phyloP scores from a whole-genome alignment of 2,888 invertebrate genomes.

The Sphaerophoria taeniata region DNA sequence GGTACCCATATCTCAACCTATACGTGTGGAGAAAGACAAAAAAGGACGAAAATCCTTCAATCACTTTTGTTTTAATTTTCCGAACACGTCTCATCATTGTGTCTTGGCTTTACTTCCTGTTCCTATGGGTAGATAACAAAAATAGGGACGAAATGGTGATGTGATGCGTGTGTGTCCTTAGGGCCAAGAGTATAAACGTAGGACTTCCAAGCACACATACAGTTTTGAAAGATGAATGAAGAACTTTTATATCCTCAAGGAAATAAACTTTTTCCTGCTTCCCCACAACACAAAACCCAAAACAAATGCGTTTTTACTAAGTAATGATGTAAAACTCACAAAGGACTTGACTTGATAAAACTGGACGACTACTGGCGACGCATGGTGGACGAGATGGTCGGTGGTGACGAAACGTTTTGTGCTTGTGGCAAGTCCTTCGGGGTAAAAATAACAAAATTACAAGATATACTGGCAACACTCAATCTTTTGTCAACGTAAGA shows the following conservation, averaged over 20 bases:
- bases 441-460: slow-evolving; percentile 1
- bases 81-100: slow-evolving; percentile 50
- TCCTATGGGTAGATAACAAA: not conserved
- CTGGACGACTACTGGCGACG: not conserved
- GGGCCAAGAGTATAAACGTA: no score
- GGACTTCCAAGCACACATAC: not conserved
- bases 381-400: no score
- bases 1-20: not conserved
- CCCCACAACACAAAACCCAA: not conserved
- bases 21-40: slow-evolving; percentile 27
- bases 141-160: not conserved
- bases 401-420: slow-evolving; percentile 9
- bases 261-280: not conserved
- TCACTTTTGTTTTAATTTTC: slow-evolving; percentile 67
- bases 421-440: not conserved
- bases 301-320: slow-evolving; percentile 2
- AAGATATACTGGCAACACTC: slow-evolving; percentile 3
- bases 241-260: not conserved
- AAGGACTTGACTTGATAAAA: slow-evolving; percentile 13
- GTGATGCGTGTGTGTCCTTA: slow-evolving; percentile 4
- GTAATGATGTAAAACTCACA: slow-evolving; percentile 25
- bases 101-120: slow-evolving; percentile 11
- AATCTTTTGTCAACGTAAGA: slow-evolving; percentile 20
- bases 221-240: slow-evolving; percentile 31
- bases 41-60: slow-evolving; percentile 16